Percentiles rank a stretch among this genome's conserved stretches.
Conservation (phyloP, 2,888 invertebrate species). For the Chrysotoxum bicinctum region DNA sequence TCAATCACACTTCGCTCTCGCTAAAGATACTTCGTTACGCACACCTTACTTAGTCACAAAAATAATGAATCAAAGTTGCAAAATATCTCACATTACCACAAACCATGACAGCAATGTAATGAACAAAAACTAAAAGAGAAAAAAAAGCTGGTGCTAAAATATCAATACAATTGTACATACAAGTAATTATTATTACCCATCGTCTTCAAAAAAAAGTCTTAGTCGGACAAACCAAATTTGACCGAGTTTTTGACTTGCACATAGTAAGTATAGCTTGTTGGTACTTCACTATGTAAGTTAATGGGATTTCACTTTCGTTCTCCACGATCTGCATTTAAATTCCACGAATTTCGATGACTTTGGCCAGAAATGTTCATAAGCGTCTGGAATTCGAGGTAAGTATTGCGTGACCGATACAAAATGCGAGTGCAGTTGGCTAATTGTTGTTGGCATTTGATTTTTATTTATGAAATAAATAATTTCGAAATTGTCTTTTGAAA, state of each 20-base stretch:
- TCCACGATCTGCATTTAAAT: constrained; percentile 55
- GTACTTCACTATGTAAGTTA: constrained; percentile 15
- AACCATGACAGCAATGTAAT: background rate
- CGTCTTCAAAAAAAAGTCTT: background rate
- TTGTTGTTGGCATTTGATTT: constrained; percentile 29
- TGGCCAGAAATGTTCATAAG: constrained; percentile 35
- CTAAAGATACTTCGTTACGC: constrained; percentile 1
- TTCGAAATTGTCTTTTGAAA: constrained; percentile 52
- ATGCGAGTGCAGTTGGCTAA: constrained; percentile 55
- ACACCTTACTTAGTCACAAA: constrained; percentile 9
- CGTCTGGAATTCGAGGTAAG: constrained; percentile 50
- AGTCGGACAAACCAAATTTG: constrained; percentile 42
- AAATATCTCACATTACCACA: background rate
- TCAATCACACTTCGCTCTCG: constrained; percentile 29
- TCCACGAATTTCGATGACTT: constrained; percentile 16
- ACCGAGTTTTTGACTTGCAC: constrained; percentile 51
- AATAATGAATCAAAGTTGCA: constrained; percentile 22
- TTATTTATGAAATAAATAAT: constrained; percentile 54
- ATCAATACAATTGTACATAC: constrained; percentile 15
- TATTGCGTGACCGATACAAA: constrained; percentile 42
- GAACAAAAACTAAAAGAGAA: background rate
- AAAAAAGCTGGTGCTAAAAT: constrained; percentile 20
- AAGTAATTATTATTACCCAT: constrained; percentile 3
- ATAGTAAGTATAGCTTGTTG: background rate
- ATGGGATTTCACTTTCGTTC: constrained; percentile 64